Conservation (phyloP, 2,797 vertebrate species). For the Tapirus indicus region DNA sequence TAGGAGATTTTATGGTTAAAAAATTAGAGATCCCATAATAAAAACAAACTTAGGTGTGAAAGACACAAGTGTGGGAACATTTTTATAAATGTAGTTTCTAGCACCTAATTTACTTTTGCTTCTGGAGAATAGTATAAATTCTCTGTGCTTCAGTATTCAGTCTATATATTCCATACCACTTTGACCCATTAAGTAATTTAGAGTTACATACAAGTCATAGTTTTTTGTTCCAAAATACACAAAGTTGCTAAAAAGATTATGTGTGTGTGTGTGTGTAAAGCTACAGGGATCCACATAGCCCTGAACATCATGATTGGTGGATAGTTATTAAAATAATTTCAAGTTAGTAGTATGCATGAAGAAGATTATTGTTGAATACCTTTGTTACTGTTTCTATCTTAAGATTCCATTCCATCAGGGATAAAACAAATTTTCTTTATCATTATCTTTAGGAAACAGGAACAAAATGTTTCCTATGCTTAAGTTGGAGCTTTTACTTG, state of each 20-base stretch:
- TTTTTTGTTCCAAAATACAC: not conserved
- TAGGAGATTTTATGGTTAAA: not conserved
- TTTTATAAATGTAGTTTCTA: not conserved
- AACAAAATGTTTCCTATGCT: constrained; percentile 78
- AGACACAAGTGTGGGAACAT: not conserved
- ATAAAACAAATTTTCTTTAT: constrained; percentile 77
- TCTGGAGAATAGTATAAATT: not conserved
- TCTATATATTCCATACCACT: not conserved
- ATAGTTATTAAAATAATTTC: not conserved
- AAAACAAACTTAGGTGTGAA: constrained; percentile 7
- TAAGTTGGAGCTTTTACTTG: constrained; percentile 69
- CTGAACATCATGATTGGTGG: not conserved
- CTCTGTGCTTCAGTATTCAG: not conserved
- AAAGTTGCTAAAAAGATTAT: not conserved
- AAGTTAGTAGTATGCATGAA: not conserved
- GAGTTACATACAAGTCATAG: not conserved
- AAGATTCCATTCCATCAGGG: constrained; percentile 29
- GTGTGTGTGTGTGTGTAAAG: not conserved
- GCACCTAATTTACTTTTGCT: not conserved
- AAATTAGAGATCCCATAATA: not conserved
- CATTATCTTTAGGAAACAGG: constrained; percentile 57
- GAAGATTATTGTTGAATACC: not conserved
- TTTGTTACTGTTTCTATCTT: constrained; percentile 32
- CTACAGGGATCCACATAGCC: not conserved
- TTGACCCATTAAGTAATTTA: not conserved